Evolutionary conservation across 2,888 invertebrate genomes (phyloP).

Genomic region (Polydrusus tereticollis): DNA sequence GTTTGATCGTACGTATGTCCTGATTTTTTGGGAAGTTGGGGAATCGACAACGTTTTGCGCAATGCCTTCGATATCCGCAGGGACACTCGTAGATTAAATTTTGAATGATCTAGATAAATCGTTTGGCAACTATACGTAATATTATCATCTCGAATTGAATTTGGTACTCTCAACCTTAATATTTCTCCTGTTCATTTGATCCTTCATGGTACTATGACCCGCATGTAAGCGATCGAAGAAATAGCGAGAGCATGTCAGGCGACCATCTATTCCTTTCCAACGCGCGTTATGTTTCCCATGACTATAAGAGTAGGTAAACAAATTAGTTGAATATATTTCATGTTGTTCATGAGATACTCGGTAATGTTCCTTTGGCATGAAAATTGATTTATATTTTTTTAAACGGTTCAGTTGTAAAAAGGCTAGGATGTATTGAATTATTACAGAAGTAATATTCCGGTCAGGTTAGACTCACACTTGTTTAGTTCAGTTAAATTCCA

Average conservation of each 20-base stretch:
- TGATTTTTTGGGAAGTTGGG: no score
- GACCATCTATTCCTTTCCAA: slow-evolving; percentile 57
- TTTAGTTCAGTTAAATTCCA: neutral
- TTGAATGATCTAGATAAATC: no score
- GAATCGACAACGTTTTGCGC: no score
- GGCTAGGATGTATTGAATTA: neutral
- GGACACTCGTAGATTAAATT: no score
- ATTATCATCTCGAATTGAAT: no score
- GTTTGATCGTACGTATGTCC: no score
- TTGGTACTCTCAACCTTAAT: neutral
- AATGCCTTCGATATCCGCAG: no score
- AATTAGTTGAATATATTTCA: slow-evolving; percentile 63
- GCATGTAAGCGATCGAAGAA: slow-evolving; percentile 23
- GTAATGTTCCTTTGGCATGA: slow-evolving; percentile 29
- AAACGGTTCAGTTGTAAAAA: slow-evolving; percentile 24
- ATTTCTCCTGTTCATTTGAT: neutral
- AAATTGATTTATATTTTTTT: slow-evolving; percentile 42
- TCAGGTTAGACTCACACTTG: no score
- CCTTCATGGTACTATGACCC: neutral
- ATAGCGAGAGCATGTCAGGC: slow-evolving; percentile 55
- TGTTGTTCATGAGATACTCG: slow-evolving; percentile 49
- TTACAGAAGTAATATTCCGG: neutral
- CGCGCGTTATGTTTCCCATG: slow-evolving; percentile 60
- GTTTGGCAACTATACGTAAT: no score
- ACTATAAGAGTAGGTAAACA: slow-evolving; percentile 64